Evolutionary conservation across 2,113 vertebrate genomes (phyloP), one percentile per base, ranked within the genome.

Genomic region (Tinamus guttatus): DNA sequence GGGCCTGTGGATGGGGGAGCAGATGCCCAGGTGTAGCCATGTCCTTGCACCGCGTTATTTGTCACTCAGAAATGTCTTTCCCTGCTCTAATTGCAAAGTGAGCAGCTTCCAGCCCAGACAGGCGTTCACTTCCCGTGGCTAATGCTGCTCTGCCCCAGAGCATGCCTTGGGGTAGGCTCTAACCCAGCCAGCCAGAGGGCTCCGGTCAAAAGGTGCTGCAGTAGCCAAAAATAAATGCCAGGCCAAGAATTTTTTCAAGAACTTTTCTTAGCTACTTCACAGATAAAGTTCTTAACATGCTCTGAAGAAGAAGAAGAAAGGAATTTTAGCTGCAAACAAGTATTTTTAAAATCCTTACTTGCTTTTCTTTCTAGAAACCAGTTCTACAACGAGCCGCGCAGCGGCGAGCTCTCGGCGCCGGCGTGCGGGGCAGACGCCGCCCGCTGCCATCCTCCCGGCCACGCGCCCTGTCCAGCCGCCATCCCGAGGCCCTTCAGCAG

Each of bases 401-500:
- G 95, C 10, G 94, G 92, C 80, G 92, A 94, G 30, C 81, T 94
- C 34, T 65, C 89, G 54, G 90, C 60, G 41, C 86, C 77, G 47
- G 67, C 85, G 3, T 89, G 70, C 17, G 93, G 90, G 45, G 81
- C 34, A 0, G 93, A 96, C 51, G 94, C 94, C 79, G 95, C 96
- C 4, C 89, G 54, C 5, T 73, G 92, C 41, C 76, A 47, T 56
- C 95, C 96, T 80, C 93, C 89, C 62, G 97, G 98, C 60, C 94
- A 87, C 91, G 85, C 89, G 83, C 90, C 52, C 3, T 81, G 75
- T 38, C 95, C 97, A 81, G 96, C 85, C 92, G 97, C 96, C 11
- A 32, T 98, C 67, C 98, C 98, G 0, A 98, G 98, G 87, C 97
- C 97, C 91, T 95, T 83, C 38, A 98, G 97, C 85, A 96, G 97